Conservation (phyloP, 2,113 vertebrate genomes). For the Prietella phreatophila region DNA sequence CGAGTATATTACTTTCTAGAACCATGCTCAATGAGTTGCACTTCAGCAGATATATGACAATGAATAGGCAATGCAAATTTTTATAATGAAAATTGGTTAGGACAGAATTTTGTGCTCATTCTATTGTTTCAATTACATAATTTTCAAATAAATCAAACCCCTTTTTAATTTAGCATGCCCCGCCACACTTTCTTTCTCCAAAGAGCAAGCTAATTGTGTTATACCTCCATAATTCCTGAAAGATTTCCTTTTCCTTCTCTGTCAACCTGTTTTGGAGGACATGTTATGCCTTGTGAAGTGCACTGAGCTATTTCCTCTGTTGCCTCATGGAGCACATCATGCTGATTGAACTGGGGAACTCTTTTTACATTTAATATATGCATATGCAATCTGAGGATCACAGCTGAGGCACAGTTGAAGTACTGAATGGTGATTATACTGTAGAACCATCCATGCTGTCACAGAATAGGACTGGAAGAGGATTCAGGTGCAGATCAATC, state of each 20-base stretch:
- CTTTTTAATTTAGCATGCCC: neutral
- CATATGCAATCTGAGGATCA: constrained; percentile 10
- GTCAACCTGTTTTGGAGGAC: neutral
- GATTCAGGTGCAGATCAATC: too few species aligned
- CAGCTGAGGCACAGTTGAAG: neutral
- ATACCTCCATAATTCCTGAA: neutral
- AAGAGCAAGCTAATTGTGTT: neutral
- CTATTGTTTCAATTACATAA: neutral
- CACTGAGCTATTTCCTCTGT: neutral
- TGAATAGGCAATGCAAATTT: neutral
- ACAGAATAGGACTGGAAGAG: too few species aligned
- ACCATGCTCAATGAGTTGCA: too few species aligned
- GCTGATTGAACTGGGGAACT: constrained; percentile 3
- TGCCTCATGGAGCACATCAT: constrained; percentile 9
- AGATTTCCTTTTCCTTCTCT: neutral
- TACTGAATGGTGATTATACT: neutral
- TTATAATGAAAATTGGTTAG: neutral
- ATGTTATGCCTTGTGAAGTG: constrained; percentile 16
- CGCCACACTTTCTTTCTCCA: neutral
- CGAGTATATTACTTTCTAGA: neutral
- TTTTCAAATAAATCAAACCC: neutral
- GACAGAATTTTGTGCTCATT: neutral
- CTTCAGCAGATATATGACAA: neutral
- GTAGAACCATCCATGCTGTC: neutral
- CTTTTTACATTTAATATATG: neutral